These are phyloP conservation scores for Platichthys stellatus DNA, from an alignment of 2,113 vertebrate genomes.

Conservation along the genomic window DNA sequence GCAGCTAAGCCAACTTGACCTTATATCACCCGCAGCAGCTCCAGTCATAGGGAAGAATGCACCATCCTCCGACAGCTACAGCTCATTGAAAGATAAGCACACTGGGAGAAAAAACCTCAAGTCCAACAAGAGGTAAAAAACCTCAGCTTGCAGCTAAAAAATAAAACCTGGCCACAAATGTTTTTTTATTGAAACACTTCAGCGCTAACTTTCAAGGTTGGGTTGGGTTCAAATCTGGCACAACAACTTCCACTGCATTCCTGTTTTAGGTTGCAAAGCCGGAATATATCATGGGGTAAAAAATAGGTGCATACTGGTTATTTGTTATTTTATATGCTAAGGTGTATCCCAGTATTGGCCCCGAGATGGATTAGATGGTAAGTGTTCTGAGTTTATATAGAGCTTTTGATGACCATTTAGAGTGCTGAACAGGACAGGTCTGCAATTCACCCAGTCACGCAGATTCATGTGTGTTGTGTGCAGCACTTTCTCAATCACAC, in stretches of 20 bases:
- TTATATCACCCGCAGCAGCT: constrained; percentile 15
- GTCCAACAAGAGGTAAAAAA: background rate
- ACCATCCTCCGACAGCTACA: constrained; percentile 16
- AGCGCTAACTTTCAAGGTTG: background rate
- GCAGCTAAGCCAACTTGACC: constrained; percentile 12
- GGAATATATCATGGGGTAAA: background rate
- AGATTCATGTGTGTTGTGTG: too few species aligned
- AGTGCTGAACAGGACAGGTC: too few species aligned
- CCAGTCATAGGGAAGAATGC: background rate
- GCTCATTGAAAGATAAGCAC: background rate
- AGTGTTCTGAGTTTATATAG: too few species aligned
- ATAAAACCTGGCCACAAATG: background rate
- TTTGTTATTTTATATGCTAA: background rate
- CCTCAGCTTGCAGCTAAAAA: background rate
- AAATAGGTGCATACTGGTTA: background rate
- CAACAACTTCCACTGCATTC: too few species aligned
- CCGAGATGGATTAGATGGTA: too few species aligned
- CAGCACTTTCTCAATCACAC: too few species aligned
- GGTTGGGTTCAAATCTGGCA: background rate
- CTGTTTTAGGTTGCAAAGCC: background rate
- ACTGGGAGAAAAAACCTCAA: background rate
- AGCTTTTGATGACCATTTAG: too few species aligned
- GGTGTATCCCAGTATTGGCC: too few species aligned
- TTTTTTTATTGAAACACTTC: background rate
- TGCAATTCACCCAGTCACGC: too few species aligned